These are phyloP conservation scores for Spheniscus mendiculus DNA, from an alignment of 2,113 vertebrate species.

Conservation along the genomic window DNA sequence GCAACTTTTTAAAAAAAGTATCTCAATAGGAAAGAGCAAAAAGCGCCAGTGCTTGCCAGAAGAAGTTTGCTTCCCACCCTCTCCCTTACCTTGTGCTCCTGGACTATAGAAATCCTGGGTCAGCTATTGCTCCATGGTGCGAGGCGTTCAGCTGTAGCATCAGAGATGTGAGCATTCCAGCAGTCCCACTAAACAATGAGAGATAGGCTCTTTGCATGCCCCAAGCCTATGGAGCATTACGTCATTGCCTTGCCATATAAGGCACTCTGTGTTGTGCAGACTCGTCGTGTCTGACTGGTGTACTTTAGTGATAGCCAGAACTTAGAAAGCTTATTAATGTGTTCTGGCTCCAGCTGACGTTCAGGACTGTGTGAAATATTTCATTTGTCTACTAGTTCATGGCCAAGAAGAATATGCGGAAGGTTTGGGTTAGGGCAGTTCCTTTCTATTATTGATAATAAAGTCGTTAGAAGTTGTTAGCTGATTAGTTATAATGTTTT, in stretches of 20 bases:
- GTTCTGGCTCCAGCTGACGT: slow-evolving; percentile 57
- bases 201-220: slow-evolving; percentile 82
- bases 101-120: slow-evolving; percentile 9
- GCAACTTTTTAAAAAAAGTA: neutral
- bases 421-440: slow-evolving; percentile 64
- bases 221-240: slow-evolving; percentile 91
- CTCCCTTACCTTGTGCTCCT: slow-evolving; percentile 45
- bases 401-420: slow-evolving; percentile 62
- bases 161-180: slow-evolving; percentile 85
- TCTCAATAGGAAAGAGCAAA: neutral
- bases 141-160: slow-evolving; percentile 60
- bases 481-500: neutral
- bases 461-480: slow-evolving; percentile 18
- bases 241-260: slow-evolving; percentile 95
- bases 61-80: slow-evolving; percentile 31
- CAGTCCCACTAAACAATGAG: slow-evolving; percentile 91
- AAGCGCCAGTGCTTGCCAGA: neutral
- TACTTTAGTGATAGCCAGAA: slow-evolving; percentile 54
- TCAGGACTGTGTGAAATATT: slow-evolving; percentile 68
- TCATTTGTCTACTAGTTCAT: slow-evolving; percentile 48
- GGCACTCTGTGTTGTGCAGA: slow-evolving; percentile 81
- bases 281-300: slow-evolving; percentile 73
- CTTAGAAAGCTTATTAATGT: slow-evolving; percentile 48
- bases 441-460: slow-evolving; percentile 61
- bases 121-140: slow-evolving; percentile 59